Conservation (phyloP, 2,797 vertebrate species). For the Tinamus major region DNA sequence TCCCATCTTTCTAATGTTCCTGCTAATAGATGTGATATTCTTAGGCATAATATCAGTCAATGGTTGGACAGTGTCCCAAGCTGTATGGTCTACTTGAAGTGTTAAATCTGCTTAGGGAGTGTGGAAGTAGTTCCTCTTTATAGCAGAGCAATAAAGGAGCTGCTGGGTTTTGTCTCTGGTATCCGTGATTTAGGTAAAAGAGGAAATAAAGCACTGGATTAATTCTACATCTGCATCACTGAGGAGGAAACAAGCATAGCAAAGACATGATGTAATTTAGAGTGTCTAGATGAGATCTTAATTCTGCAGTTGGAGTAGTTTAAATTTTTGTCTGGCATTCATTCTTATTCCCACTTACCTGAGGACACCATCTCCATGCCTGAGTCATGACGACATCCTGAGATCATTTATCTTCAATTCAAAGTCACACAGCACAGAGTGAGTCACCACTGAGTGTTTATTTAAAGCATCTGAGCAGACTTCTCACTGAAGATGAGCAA, state of each 20-base stretch:
- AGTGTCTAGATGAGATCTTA: background rate
- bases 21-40: background rate
- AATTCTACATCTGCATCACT: background rate
- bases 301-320: background rate
- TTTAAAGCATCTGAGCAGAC: background rate
- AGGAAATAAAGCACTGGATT: background rate
- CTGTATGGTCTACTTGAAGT: background rate
- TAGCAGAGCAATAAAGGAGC: background rate
- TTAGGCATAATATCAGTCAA: background rate
- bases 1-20: background rate
- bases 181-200: background rate
- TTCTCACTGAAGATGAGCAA: background rate
- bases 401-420: background rate
- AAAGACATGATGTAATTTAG: background rate
- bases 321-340: background rate
- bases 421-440: background rate
- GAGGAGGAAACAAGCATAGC: background rate
- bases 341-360: background rate
- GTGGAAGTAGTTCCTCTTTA: background rate
- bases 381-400: background rate
- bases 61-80: background rate
- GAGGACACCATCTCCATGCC: background rate
- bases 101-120: background rate
- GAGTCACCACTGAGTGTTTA: background rate
- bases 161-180: background rate